Conservation (phyloP, 1,140 invertebrate species). For the Alviniconcha marisindica region DNA sequence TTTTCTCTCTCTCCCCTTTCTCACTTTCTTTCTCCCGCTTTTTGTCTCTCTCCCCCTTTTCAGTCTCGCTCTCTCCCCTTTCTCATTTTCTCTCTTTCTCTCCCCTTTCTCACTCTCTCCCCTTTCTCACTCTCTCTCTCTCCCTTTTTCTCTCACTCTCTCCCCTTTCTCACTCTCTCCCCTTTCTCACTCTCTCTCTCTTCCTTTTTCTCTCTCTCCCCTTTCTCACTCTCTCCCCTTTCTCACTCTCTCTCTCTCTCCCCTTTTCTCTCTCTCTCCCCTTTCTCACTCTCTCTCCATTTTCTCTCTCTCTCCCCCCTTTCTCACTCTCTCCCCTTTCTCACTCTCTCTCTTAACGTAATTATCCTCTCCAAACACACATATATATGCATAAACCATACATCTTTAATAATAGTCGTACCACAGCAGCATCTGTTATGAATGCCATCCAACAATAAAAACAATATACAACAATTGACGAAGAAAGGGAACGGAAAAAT, state of each 20-base stretch:
- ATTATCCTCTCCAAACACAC: background rate
- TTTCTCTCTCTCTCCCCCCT: background rate
- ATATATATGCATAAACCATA: background rate
- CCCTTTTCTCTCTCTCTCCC: background rate
- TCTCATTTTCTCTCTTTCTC: too few species aligned
- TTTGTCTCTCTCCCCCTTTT: too few species aligned
- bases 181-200: background rate
- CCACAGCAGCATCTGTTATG: too few species aligned
- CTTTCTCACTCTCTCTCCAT: too few species aligned
- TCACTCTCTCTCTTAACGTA: background rate
- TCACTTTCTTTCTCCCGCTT: too few species aligned
- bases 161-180: background rate
- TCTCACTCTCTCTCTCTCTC: constrained; percentile 8
- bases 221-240: background rate
- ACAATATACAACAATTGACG: too few species aligned
- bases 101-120: too few species aligned
- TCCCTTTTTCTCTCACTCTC: background rate
- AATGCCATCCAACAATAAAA: too few species aligned
- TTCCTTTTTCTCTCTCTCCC: background rate
- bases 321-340: background rate
- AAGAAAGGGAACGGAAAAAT: too few species aligned
- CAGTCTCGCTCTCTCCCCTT: too few species aligned
- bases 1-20: too few species aligned
- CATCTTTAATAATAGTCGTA: too few species aligned
- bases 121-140: constrained; percentile 1